phyloP scores from a whole-genome alignment of 2,113 vertebrate genomes.

The Hiodon tergisus region DNA sequence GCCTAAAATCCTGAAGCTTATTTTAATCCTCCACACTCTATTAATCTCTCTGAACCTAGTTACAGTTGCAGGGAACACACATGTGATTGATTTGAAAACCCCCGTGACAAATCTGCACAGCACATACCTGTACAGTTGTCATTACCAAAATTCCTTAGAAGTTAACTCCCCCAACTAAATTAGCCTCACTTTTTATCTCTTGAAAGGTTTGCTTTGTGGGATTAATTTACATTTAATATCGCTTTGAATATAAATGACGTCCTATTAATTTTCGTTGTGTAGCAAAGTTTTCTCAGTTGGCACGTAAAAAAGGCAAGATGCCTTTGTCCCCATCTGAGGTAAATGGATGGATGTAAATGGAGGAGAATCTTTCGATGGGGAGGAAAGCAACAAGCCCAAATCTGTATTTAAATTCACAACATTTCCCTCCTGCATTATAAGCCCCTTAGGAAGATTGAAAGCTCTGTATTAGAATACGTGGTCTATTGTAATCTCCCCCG shows the following conservation, averaged over 20 bases:
- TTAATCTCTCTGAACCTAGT: neutral
- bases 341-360: slow-evolving; percentile 1
- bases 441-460: slow-evolving; percentile 1
- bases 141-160: neutral
- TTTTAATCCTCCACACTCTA: neutral
- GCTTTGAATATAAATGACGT: neutral
- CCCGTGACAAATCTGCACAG: no score
- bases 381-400: slow-evolving; percentile 2
- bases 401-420: slow-evolving; percentile 2
- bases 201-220: neutral
- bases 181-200: neutral
- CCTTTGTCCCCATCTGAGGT: neutral
- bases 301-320: neutral
- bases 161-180: neutral
- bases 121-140: neutral
- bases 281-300: neutral
- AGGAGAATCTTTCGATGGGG: neutral
- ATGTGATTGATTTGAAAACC: neutral
- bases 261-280: slow-evolving; percentile 2
- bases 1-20: neutral
- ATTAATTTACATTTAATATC: slow-evolving; percentile 2
- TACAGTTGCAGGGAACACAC: neutral
- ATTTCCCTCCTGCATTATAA: neutral
- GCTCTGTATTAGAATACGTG: slow-evolving; percentile 4
- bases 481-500: neutral